Conservation (phyloP, 2,797 vertebrate species). For the Podarcis lilfordi region DNA sequence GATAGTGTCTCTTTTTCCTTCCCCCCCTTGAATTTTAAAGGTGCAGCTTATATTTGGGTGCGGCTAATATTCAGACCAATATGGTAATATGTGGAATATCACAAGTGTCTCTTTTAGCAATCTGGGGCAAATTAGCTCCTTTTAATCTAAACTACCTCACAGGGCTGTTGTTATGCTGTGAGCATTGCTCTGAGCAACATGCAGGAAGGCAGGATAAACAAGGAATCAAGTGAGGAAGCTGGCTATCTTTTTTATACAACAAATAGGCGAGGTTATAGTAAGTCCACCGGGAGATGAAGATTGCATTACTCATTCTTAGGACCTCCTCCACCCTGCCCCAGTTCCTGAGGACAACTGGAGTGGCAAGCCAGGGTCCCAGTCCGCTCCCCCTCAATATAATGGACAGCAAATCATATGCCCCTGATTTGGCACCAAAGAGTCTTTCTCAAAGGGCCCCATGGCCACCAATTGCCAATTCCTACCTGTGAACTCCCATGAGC, state of each 20-base stretch:
- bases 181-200: background rate
- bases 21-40: too few relatives aligned
- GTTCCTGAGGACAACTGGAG: background rate
- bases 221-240: background rate
- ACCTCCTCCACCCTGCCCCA: too few relatives aligned
- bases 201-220: background rate
- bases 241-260: background rate
- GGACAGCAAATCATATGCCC: background rate
- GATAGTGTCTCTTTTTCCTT: too few relatives aligned
- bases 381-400: background rate
- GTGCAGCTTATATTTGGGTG: too few relatives aligned
- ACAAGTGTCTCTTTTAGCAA: background rate
- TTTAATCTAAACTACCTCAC: background rate
- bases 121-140: too few relatives aligned
- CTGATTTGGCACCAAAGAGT: background rate
- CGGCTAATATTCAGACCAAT: too few relatives aligned
- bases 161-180: background rate
- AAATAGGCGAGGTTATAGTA: background rate
- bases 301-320: background rate
- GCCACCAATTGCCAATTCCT: background rate
- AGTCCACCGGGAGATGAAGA: background rate
- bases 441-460: background rate
- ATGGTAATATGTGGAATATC: background rate
- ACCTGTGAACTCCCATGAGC: background rate
- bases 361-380: background rate